Percentiles rank a stretch among this genome's conserved stretches.
These are phyloP conservation scores for Dolichotis patagonum DNA, from an alignment of 2,113 vertebrate species.

Conservation along the genomic window DNA sequence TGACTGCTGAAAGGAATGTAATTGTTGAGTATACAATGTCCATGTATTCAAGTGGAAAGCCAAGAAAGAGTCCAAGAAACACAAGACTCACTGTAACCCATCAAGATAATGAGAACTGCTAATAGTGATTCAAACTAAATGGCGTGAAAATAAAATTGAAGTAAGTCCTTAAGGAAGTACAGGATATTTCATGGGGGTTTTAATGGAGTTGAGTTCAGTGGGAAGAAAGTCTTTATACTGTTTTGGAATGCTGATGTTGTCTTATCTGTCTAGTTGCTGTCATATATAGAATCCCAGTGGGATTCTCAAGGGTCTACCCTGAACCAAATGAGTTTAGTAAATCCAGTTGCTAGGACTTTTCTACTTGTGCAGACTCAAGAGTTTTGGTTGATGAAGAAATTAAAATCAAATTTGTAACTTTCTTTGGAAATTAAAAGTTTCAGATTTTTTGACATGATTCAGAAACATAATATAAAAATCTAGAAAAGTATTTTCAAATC, in stretches of 20 bases:
- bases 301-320: background rate
- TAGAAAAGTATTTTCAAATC: background rate
- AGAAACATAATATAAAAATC: background rate
- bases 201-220: background rate
- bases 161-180: background rate
- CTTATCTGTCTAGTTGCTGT: background rate
- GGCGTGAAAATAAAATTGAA: background rate
- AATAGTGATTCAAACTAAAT: background rate
- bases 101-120: background rate
- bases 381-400: background rate
- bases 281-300: too few species aligned
- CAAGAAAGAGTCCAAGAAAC: background rate
- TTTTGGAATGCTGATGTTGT: background rate
- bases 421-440: background rate
- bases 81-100: background rate
- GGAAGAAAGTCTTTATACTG: background rate
- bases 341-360: background rate
- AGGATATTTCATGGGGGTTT: background rate
- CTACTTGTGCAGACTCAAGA: background rate
- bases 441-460: background rate
- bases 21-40: background rate
- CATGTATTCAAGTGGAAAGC: background rate
- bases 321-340: background rate
- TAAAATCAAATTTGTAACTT: background rate
- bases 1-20: background rate